phyloP scores from a whole-genome alignment of 2,888 invertebrate genomes.

The Nysson spinosus region DNA sequence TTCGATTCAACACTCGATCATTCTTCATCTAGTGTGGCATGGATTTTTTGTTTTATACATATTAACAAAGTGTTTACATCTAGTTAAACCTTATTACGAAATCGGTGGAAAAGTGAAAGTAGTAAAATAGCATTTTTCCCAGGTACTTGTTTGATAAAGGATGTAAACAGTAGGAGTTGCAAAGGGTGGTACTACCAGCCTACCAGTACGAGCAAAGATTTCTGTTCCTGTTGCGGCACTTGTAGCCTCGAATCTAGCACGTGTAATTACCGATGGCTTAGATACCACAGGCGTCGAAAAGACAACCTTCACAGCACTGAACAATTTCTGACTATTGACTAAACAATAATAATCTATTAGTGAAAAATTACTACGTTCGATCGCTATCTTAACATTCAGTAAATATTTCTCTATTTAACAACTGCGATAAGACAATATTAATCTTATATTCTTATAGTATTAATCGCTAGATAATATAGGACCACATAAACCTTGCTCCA shows the following conservation, averaged over 20 bases:
- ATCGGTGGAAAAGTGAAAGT: conserved; percentile 68
- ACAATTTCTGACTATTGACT: conserved; percentile 73
- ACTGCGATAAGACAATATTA: conserved; percentile 71
- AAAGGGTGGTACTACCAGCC: conserved; percentile 54
- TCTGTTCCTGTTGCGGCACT: conserved; percentile 50
- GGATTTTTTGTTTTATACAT: conserved; percentile 41
- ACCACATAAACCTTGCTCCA: conserved; percentile 78
- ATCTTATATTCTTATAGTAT: conserved; percentile 63
- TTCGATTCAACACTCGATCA: conserved; percentile 55
- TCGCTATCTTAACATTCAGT: conserved; percentile 73
- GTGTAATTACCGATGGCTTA: conserved; percentile 70
- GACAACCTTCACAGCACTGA: conserved; percentile 76
- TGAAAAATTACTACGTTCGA: conserved; percentile 75
- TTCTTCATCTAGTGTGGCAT: conserved; percentile 56
- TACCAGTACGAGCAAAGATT: conserved; percentile 60
- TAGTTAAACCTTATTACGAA: conserved; percentile 57
- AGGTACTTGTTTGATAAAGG: conserved; percentile 62
- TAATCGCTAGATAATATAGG: conserved; percentile 72
- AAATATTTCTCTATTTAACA: conserved; percentile 75
- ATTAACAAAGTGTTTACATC: conserved; percentile 51
- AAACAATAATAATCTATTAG: conserved; percentile 74
- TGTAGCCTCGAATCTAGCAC: conserved; percentile 64
- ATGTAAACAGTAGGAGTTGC: conserved; percentile 56
- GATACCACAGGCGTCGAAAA: conserved; percentile 70
- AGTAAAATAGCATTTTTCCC: conserved; percentile 70